A percentile compares a stretch with the other conserved stretches of the same genome.
phyloP scores from a whole-genome alignment of 2,888 invertebrate species.

The Geotrupes spiniger region DNA sequence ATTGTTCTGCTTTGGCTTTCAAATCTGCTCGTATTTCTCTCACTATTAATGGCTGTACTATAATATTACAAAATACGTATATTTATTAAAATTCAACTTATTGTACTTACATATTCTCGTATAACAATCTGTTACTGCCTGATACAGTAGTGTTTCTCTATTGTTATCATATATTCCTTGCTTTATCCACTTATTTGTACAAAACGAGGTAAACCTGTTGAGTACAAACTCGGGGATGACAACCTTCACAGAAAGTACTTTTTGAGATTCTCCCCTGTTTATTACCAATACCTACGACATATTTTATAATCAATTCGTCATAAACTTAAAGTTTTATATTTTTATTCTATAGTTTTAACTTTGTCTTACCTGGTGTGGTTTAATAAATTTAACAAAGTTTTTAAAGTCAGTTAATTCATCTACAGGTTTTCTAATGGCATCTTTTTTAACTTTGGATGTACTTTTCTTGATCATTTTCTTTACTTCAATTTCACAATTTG shows the following conservation, averaged over 20 bases:
- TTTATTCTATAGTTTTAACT: no score
- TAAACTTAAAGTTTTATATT: no score
- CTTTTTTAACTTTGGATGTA: conserved; percentile 23
- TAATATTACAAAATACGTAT: conserved; percentile 43
- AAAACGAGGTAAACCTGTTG: conserved; percentile 57
- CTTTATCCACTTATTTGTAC: conserved; percentile 49
- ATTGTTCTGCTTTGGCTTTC: conserved; percentile 73
- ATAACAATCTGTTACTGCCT: conserved; percentile 61
- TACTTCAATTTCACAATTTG: conserved; percentile 58
- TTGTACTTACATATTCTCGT: conserved; percentile 52
- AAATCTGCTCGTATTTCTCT: conserved; percentile 71
- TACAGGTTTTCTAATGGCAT: conserved; percentile 28
- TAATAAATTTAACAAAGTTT: conserved; percentile 60
- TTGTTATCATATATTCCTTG: conserved; percentile 44
- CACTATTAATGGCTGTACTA: conserved; percentile 64
- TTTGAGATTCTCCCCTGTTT: conserved; percentile 81
- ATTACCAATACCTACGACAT: conserved; percentile 69
- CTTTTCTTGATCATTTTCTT: conserved; percentile 47
- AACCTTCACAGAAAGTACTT: conserved; percentile 76
- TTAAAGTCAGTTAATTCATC: conserved; percentile 73
- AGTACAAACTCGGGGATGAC: conserved; percentile 65
- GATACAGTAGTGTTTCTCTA: conserved; percentile 50
- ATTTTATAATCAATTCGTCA: conserved; percentile 13
- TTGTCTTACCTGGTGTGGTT: conserved; percentile 74
- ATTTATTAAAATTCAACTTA: not conserved